phyloP scores from a whole-genome alignment of 2,113 vertebrate species.

The Gambusia holbrooki region DNA sequence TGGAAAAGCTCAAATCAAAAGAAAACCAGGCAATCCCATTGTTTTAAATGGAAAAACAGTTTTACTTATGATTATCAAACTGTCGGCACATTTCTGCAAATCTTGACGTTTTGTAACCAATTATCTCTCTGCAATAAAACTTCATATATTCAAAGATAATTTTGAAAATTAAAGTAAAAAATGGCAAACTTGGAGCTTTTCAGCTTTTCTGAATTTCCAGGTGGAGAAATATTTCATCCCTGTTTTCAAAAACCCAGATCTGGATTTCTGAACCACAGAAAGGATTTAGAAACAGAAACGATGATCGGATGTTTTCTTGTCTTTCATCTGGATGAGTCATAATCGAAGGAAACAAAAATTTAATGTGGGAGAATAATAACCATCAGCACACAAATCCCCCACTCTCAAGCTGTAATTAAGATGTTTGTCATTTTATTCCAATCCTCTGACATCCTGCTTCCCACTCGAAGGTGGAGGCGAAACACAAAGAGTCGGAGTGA shows the following conservation, averaged over 20 bases:
- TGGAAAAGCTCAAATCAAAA: no score
- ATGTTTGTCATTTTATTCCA: slow-evolving; percentile 60
- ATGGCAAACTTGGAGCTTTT: no score
- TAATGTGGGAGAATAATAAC: slow-evolving; percentile 4
- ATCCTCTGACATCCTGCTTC: slow-evolving; percentile 28
- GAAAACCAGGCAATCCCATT: no score
- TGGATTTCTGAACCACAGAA: not conserved
- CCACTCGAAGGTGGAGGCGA: slow-evolving; percentile 44
- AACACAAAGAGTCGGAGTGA: slow-evolving; percentile 10
- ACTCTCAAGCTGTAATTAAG: slow-evolving; percentile 48
- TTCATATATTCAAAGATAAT: no score
- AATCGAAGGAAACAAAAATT: not conserved
- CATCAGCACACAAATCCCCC: slow-evolving; percentile 24
- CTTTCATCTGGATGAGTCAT: slow-evolving; percentile 14
- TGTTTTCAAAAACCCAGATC: not conserved
- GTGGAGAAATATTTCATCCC: not conserved
- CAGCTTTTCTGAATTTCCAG: no score
- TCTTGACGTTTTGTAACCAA: no score
- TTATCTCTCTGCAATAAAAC: no score
- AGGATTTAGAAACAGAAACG: not conserved
- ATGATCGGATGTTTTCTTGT: not conserved
- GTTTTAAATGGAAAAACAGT: no score
- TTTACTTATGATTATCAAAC: no score
- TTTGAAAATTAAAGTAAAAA: no score
- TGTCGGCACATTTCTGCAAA: no score